Evolutionary conservation across 2,113 vertebrate species (phyloP), one percentile per base, ranked within the genome.

Genomic region (Aegotheles bennettii): DNA sequence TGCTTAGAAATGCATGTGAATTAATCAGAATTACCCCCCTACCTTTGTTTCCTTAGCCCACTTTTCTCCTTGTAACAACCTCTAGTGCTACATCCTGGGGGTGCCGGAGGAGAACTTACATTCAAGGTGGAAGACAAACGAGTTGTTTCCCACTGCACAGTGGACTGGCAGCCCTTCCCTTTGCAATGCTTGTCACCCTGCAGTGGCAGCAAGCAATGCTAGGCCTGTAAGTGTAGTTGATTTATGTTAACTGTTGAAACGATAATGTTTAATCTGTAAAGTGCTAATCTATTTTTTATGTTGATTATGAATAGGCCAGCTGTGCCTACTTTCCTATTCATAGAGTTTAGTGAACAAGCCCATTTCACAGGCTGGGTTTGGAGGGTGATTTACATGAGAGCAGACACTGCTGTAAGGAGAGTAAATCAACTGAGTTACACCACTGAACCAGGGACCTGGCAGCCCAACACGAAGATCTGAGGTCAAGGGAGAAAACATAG

Each of bases 221-320:
- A 43, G 67, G 75, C 83, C 93, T 92, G 77, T 96, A 97, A 84
- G 80, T 95, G 96, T 86, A 60, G 89, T 92, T 97, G 97, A 98
- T 98, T 98, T 98, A 98, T 98, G 98, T 97, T 97, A 97, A 93
- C 97, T 53, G 64, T 97, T 97, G 97, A 97, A 98, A 98, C 87
- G 96, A 98, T 98, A 98, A 98, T 98, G 97, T 98, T 98, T 97
- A 98, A 98, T 98, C 97, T 98, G 97, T 96, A 98, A 98, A 98
- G 97, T 97, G 97, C 98, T 98, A 97, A 98, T 98, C 98, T 98
- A 96, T 98, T 98, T 98, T 98, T 98, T 97, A 98, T 98, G 98
- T 98, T 98, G 98, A 98, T 98, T 98, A 98, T 97, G 97, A 98
- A 97, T 97, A 94, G 96, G 97, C 98, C 98, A 98, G 98, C 98